Percentiles rank a stretch among this genome's conserved stretches.
Conservation (phyloP, 2,888 invertebrate genomes). For the Zele albiditarsus region DNA sequence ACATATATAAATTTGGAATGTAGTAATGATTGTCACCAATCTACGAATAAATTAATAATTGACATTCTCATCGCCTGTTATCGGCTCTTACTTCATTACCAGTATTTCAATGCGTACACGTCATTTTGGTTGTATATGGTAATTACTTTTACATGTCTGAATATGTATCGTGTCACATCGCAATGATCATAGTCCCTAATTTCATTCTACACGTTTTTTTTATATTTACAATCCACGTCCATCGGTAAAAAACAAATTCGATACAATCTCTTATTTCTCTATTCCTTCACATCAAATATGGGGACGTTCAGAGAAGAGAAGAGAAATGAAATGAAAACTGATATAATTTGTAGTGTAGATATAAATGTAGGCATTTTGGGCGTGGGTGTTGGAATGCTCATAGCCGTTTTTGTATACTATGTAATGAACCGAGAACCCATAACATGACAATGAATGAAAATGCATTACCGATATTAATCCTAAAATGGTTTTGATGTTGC, state of each 20-base stretch:
- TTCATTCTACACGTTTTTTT: background rate
- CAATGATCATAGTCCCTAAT: background rate
- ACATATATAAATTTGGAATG: no score
- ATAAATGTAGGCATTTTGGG: slow-evolving; percentile 31
- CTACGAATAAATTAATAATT: no score
- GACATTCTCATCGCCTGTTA: background rate
- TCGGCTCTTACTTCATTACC: background rate
- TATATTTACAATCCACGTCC: background rate
- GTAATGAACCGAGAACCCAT: background rate
- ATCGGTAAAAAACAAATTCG: no score
- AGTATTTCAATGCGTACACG: background rate
- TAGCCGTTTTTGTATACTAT: background rate
- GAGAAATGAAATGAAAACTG: background rate
- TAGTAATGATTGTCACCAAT: no score
- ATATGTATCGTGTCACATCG: background rate
- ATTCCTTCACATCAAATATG: background rate
- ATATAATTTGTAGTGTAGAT: background rate
- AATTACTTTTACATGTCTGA: background rate
- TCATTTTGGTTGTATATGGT: background rate
- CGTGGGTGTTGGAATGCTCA: slow-evolving; percentile 17
- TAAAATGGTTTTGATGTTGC: background rate
- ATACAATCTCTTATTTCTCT: background rate
- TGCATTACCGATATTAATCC: background rate
- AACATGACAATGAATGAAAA: background rate
- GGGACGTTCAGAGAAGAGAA: background rate